phyloP scores from a whole-genome alignment of 2,797 vertebrate species.

The Liasis olivaceus region DNA sequence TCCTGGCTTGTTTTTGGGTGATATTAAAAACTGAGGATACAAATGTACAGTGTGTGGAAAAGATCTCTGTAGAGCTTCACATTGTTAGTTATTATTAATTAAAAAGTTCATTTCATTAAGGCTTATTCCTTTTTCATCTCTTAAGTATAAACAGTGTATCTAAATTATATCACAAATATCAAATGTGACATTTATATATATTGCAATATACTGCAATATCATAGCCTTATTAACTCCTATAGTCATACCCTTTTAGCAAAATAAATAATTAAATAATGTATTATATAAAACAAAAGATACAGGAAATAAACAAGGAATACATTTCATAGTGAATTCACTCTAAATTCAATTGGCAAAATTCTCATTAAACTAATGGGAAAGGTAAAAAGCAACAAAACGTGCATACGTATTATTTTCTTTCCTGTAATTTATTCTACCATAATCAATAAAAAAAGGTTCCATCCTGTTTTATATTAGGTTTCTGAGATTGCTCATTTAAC shows the following conservation, averaged over 20 bases:
- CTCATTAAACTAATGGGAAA: not conserved
- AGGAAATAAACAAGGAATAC: not conserved
- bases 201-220: too few species aligned
- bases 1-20: not conserved
- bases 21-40: not conserved
- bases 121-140: not conserved
- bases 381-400: not conserved
- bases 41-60: not conserved
- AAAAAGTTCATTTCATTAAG: not conserved
- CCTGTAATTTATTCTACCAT: not conserved
- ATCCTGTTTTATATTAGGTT: not conserved
- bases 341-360: not conserved
- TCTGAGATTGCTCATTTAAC: not conserved
- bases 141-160: too few species aligned
- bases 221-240: not conserved
- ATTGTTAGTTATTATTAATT: not conserved
- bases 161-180: not conserved
- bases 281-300: not conserved
- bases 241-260: not conserved
- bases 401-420: not conserved
- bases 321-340: not conserved
- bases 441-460: not conserved
- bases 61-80: not conserved
- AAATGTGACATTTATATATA: not conserved
- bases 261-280: not conserved